Evolutionary conservation across 2,888 invertebrate species (phyloP), one percentile per base, ranked within the genome.

Genomic region (Mellilla xanthometata): DNA sequence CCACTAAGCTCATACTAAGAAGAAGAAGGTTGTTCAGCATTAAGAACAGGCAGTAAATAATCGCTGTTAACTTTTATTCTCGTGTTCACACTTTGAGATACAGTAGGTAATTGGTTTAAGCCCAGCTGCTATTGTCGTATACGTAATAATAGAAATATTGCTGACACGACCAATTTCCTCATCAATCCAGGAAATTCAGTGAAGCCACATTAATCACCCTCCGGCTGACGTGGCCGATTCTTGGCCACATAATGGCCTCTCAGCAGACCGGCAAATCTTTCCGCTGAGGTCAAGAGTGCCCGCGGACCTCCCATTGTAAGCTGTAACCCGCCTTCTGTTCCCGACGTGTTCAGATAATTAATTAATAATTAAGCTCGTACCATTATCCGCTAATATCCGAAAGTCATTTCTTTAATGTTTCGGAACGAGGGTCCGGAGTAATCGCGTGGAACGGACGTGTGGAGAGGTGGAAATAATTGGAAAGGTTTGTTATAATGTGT

Each of bases 331-430:
- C 26, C 41, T 38, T 42, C 54, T 54, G 56, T 22, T 36, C 34
- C 40, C 47, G 53, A 56, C 56, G 49, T 46, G 48, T 56, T 47
- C 52, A 45, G 44, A 54, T 56, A 58, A 58, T 59, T 55, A 59
- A 59, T 59, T 56, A 59, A 50, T 52, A 55, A 56, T 59, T 54
- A 56, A 51, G 47, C 39, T 29, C 49, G 46, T 42, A 51, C 47
- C 45, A 49, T 51, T 46, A 51, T 51, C 49, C 45, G 47, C 49
- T 48, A 50, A 50, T 50, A 50, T 52, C 47, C 54, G 41, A 48
- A 54, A 51, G 45, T 52, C 49, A 51, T 56, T 54, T 52, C 50
- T 54, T 56, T 49, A 49, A 48, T 53, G 40, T 49, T 48, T 46
- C 45, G 41, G 45, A 44, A 42, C 45, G 30, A 42, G 41, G 46